Evolutionary conservation across 2,113 vertebrate genomes (phyloP).

Genomic region (Callopanchax toddi): DNA sequence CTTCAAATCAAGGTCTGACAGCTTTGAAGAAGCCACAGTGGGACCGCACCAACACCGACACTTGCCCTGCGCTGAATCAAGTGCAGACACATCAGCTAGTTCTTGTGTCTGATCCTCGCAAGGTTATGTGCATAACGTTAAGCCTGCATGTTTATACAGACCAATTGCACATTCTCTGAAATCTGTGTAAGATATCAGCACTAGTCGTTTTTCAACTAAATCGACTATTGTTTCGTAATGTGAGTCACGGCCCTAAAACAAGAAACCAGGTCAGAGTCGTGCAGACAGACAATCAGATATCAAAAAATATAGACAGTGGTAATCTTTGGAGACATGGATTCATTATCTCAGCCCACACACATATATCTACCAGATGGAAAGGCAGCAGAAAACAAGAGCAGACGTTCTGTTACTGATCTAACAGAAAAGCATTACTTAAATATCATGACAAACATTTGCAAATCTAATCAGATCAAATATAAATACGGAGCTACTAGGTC

Average conservation of each 20-base stretch:
- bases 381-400: too few relatives aligned
- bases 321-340: constrained; percentile 22
- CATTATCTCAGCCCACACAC: constrained; percentile 7
- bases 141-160: background rate
- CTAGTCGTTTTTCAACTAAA: background rate
- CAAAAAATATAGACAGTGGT: constrained; percentile 7
- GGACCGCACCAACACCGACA: constrained; percentile 1
- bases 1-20: background rate
- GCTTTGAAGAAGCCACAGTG: background rate
- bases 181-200: constrained; percentile 6
- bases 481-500: too few relatives aligned
- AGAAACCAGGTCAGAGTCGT: constrained; percentile 13
- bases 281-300: constrained; percentile 36
- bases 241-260: constrained; percentile 21
- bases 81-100: background rate
- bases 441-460: background rate
- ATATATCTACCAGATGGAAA: background rate
- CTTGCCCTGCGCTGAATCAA: background rate
- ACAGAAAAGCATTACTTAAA: background rate
- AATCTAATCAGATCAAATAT: too few relatives aligned
- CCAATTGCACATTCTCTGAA: background rate
- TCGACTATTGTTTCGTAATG: background rate
- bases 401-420: background rate
- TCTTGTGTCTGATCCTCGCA: constrained; percentile 3
- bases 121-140: background rate